Evolutionary conservation across 2,113 vertebrate species (phyloP), one percentile per base, ranked within the genome.

Genomic region (Cyphomyrus discorhynchus): DNA sequence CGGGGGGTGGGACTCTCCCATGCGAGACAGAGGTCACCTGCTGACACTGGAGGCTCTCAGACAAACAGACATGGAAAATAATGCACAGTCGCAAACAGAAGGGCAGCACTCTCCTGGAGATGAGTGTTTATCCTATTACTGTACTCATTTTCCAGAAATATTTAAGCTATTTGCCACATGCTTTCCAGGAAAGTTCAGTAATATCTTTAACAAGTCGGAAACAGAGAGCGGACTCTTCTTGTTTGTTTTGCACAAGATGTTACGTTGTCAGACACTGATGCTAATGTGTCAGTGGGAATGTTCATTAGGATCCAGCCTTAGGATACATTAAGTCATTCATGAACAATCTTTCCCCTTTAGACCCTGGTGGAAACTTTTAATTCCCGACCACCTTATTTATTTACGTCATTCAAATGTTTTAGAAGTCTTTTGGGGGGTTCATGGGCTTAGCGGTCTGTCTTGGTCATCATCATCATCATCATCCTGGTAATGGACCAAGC

Each of bases 11-110:
- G 5, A 11, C 9, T 31, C 74, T 39, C 31, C 7, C 50, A 5
- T 87, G 92, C 93, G 90, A 91, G 90, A 88, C 89, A 93, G 85
- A 93, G 46, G 45, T 15, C 85, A 50, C 47, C 50, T 56, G 13
- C 52, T 19, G 15, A 3, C 19, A 47, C 85, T 56, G 27, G 84
- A 2, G 35, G 39, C 21, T 47, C 27, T 35, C 15, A 21, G 2
- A 50, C 7, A 39, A 53, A 53, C 8, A 52, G 15, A 87, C 85
- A 35, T 27, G 49, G 42, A 85, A 86, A 46, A 50, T 24, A 27
- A 84, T 1, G 9, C 47, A 84, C 83, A 11, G 4, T 52, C 27
- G 10, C 47, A 52, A 15, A 53, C 85, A 86, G 42, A 86, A 52
- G 4, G 45, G 19, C 82, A 47, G 82, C 49, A 53, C 9, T 52